Conservation (phyloP, 2,888 invertebrate genomes). For the Argyresthia albistria region DNA sequence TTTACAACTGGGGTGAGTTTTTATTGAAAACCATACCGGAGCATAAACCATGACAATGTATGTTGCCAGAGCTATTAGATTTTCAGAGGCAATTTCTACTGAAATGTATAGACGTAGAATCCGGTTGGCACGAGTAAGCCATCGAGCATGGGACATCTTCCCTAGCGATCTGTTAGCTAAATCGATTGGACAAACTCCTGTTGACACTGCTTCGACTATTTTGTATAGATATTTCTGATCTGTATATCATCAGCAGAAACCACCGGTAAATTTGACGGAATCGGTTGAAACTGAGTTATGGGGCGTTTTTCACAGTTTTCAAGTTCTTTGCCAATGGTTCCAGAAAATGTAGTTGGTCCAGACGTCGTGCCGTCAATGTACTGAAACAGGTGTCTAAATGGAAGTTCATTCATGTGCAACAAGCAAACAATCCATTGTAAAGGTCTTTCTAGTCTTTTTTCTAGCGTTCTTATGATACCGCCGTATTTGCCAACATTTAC, state of each 20-base stretch:
- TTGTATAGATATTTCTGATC: too few relatives aligned
- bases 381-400: slow-evolving; percentile 15
- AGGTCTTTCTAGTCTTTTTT: slow-evolving; percentile 9
- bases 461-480: slow-evolving; percentile 15
- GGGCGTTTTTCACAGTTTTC: slow-evolving; percentile 4
- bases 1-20: too few relatives aligned
- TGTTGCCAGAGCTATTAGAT: too few relatives aligned
- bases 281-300: too few relatives aligned
- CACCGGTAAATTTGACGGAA: background rate
- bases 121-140: too few relatives aligned
- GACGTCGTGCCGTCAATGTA: slow-evolving; percentile 15
- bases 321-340: slow-evolving; percentile 14
- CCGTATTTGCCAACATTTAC: slow-evolving; percentile 15
- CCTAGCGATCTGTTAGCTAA: too few relatives aligned
- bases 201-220: background rate
- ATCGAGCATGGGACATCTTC: too few relatives aligned
- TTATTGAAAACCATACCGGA: too few relatives aligned
- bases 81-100: too few relatives aligned
- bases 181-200: too few relatives aligned
- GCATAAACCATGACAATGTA: too few relatives aligned
- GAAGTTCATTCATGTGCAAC: slow-evolving; percentile 15
- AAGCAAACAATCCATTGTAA: slow-evolving; percentile 14
- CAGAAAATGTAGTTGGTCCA: slow-evolving; percentile 14
- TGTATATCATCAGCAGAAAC: background rate
- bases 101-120: too few relatives aligned